A percentile compares a stretch with the other conserved stretches of the same genome.
These are phyloP conservation scores for Pemphredon lugubris DNA, from an alignment of 2,888 invertebrate species.

Conservation along the genomic window DNA sequence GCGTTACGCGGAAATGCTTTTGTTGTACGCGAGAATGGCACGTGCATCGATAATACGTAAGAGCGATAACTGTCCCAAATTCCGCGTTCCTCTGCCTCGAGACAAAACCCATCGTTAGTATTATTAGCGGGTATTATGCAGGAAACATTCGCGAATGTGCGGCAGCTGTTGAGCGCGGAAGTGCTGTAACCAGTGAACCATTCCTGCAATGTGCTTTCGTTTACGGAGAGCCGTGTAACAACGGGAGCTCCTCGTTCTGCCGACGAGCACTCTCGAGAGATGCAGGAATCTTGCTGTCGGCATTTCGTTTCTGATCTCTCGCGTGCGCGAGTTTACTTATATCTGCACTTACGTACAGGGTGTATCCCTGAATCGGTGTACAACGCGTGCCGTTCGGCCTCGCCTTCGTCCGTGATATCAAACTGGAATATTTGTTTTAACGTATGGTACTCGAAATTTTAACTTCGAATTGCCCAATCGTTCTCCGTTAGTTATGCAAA, in stretches of 20 bases:
- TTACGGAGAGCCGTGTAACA: slow-evolving; percentile 46
- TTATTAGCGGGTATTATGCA: slow-evolving; percentile 14
- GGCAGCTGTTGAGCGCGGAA: slow-evolving; percentile 36
- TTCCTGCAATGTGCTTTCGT: slow-evolving; percentile 34
- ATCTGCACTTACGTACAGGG: background rate
- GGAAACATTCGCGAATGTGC: slow-evolving; percentile 34
- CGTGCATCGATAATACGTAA: too few species aligned
- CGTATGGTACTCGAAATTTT: too few species aligned
- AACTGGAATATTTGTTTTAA: too few species aligned
- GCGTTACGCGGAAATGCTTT: too few species aligned
- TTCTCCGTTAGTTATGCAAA: too few species aligned
- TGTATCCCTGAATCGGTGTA: too few species aligned
- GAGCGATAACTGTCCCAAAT: slow-evolving; percentile 33
- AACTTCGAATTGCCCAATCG: too few species aligned
- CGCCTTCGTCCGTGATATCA: too few species aligned
- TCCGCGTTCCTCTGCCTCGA: slow-evolving; percentile 1
- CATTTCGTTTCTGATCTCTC: slow-evolving; percentile 6
- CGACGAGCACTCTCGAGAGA: slow-evolving; percentile 11
- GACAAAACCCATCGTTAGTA: slow-evolving; percentile 23
- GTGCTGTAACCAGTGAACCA: slow-evolving; percentile 17
- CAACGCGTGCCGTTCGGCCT: too few species aligned
- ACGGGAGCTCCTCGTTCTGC: slow-evolving; percentile 37
- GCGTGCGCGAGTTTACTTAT: background rate
- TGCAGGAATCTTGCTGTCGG: slow-evolving; percentile 1
- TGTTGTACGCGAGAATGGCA: too few species aligned